Base-by-base conservation (phyloP, 2,113 vertebrate species). In the Nipponia nippon region DNA sequence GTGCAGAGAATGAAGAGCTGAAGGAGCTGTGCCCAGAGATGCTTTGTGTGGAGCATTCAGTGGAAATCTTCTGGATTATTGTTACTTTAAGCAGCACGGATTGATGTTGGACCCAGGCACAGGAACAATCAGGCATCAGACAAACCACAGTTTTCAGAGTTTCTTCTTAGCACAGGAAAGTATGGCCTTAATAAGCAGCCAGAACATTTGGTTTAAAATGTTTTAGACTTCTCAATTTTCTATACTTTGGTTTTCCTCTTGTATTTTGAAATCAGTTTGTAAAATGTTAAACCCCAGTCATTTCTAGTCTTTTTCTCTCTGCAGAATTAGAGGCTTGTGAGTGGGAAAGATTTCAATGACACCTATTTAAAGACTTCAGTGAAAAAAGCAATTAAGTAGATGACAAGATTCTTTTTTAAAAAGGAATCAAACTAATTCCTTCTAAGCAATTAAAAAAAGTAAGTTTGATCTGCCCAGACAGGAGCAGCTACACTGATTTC, bases 351-450 rank as follows among this genome's bases (percentile, higher is more conserved):
- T 95, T 95, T 95, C 65, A 84, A 40, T 90, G 78, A 95, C 56
- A 87, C 30, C 29, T 82, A 79, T 90, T 95, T 93, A 87, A 89
- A 94, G 40, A 49, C n/a, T 91, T 76, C 40, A 79, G 20, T 2
- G 23, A 84, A 92, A 76, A 95, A 97, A 78, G 27, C 77, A 95
- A 93, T 93, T 96, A 95, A 92, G 40, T 75, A 91, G 49, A 25
- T 79, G 65, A 93, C 52, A 91, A 25, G 62, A 47, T 30, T 53
- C 87, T 82, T 78, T 52, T 70, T 72, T 44, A 49, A 8, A 47
- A 75, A 81, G 40, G 32, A 78, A 72, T 91, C 52, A 84, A 89
- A 84, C 18, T 50, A 79, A 82, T 84, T 92, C 44, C 44, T 94
- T 89, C 23, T 95, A 44, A 87, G 61, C 65, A 94, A 91, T 93